Evolutionary conservation across 2,888 invertebrate genomes (phyloP).

Genomic region (Agonum fuliginosum): DNA sequence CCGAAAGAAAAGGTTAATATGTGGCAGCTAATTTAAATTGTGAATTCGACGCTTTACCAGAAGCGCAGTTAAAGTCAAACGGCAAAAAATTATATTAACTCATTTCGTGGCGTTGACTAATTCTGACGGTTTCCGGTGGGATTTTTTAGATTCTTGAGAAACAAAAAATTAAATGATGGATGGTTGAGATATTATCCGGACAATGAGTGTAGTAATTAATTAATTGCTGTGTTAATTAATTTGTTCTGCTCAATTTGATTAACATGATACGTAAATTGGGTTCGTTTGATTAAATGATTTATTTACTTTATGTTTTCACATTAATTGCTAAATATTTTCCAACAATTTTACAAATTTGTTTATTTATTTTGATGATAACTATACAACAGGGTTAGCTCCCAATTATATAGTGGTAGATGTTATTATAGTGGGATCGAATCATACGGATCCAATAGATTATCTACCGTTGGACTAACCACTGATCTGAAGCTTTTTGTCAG

Average conservation of each 20-base stretch:
- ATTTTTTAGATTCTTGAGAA: background rate
- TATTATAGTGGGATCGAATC: too few relatives aligned
- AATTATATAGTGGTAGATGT: too few relatives aligned
- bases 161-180: background rate
- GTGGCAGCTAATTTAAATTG: constrained; percentile 45
- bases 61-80: constrained; percentile 12
- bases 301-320: too few relatives aligned
- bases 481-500: too few relatives aligned
- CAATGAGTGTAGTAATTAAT: constrained; percentile 22
- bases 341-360: too few relatives aligned
- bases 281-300: background rate
- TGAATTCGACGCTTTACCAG: constrained; percentile 36
- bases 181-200: background rate
- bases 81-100: constrained; percentile 49
- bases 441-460: too few relatives aligned
- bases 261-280: constrained; percentile 19
- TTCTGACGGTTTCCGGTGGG: constrained; percentile 27
- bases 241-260: constrained; percentile 27
- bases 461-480: too few relatives aligned
- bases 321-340: too few relatives aligned
- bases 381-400: too few relatives aligned
- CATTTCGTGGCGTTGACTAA: constrained; percentile 20
- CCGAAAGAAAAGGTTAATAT: constrained; percentile 46
- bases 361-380: too few relatives aligned
- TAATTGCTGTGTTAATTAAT: constrained; percentile 30